Conservation (phyloP, 2,888 invertebrate genomes). For the Chrysopilus asiliformis region DNA sequence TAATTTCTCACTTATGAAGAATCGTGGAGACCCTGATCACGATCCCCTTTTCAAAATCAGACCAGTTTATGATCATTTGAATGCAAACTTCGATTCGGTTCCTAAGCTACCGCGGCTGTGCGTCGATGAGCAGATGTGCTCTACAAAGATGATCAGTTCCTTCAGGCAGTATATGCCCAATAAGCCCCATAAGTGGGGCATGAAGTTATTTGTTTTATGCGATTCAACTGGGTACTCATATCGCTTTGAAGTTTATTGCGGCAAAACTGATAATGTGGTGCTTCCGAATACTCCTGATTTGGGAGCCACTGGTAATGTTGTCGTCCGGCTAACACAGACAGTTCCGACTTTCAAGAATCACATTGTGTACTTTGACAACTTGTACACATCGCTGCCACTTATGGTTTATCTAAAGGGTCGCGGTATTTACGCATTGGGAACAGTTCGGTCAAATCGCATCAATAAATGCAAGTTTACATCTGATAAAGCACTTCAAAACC, state of each 20-base stretch:
- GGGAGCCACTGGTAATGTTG: constrained; percentile 15
- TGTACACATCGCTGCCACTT: constrained; percentile 7
- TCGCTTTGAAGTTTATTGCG: constrained; percentile 15
- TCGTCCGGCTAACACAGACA: constrained; percentile 11
- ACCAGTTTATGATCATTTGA: constrained; percentile 15
- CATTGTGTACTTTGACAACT: constrained; percentile 6
- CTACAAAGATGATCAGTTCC: constrained; percentile 16
- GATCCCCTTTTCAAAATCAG: constrained; percentile 14
- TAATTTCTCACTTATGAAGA: constrained; percentile 13
- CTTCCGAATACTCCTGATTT: constrained; percentile 13
- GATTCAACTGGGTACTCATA: constrained; percentile 17
- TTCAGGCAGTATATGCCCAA: constrained; percentile 18
- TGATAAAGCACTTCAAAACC: too few species aligned
- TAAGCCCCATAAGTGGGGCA: constrained; percentile 19
- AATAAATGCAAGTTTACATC: constrained; percentile 7
- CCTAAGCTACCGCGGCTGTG: constrained; percentile 16
- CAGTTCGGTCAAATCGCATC: neutral
- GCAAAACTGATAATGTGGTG: constrained; percentile 14
- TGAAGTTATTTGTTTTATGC: constrained; percentile 17
- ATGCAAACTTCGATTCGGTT: constrained; percentile 15
- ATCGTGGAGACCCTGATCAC: constrained; percentile 16
- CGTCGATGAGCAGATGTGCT: constrained; percentile 18
- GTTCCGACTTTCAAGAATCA: constrained; percentile 1
- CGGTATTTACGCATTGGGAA: constrained; percentile 9
- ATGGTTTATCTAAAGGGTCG: constrained; percentile 2